Percentiles rank a stretch among this genome's conserved stretches.
phyloP scores from a whole-genome alignment of 2,888 invertebrate genomes.

The Chrysodeixis includens region DNA sequence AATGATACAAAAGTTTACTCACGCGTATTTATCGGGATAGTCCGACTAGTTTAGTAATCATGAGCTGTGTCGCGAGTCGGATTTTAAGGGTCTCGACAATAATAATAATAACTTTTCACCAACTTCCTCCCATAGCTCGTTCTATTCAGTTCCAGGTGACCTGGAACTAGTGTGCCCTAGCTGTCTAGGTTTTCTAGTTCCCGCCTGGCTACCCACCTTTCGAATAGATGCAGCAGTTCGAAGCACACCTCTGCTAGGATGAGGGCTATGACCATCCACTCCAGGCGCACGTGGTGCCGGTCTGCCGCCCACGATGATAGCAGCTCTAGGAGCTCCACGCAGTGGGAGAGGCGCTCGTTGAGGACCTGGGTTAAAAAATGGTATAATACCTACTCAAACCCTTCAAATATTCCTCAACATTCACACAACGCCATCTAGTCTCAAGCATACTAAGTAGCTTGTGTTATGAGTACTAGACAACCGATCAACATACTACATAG shows the following conservation, averaged over 20 bases:
- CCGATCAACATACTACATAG: too few species aligned
- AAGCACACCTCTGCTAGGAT: conserved; percentile 98
- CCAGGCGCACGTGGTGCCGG: conserved; percentile 96
- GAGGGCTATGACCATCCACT: conserved; percentile 99
- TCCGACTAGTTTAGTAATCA: too few species aligned
- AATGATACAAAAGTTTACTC: too few species aligned
- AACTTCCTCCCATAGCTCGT: conserved; percentile 15
- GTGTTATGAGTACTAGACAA: too few species aligned
- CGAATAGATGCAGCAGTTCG: conserved; percentile 93
- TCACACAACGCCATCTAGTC: too few species aligned
- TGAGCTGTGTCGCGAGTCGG: too few species aligned
- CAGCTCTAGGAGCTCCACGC: conserved; percentile 96
- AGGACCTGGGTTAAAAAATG: conserved; percentile 92
- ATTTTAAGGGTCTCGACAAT: conserved; percentile 19
- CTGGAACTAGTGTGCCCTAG: conserved; percentile 37
- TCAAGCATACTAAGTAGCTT: too few species aligned
- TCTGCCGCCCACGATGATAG: conserved; percentile 97
- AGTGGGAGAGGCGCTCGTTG: conserved; percentile 98
- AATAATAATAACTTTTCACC: conserved; percentile 40
- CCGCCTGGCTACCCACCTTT: conserved; percentile 81
- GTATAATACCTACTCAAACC: too few species aligned
- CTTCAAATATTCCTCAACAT: too few species aligned
- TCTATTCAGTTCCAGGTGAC: background rate
- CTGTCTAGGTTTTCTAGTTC: conserved; percentile 29
- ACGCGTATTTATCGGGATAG: too few species aligned